phyloP scores from a whole-genome alignment of 2,113 vertebrate species.

The Lucifuga dentata region DNA sequence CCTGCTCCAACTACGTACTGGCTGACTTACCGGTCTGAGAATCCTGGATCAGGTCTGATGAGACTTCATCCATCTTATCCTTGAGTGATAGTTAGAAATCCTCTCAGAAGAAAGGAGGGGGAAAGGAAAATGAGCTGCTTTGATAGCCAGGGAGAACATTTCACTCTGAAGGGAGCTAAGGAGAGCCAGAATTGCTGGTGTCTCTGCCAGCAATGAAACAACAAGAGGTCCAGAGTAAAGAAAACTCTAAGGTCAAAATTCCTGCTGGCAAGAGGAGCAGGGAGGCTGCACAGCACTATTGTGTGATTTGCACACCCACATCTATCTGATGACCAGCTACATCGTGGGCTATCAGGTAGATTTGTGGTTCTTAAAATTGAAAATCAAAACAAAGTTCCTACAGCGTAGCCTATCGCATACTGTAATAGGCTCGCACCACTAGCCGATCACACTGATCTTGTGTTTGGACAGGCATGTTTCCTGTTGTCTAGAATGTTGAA shows the following conservation, averaged over 20 bases:
- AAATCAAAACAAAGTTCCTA: conserved; percentile 28
- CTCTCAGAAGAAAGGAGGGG: conserved; percentile 6
- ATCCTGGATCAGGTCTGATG: conserved; percentile 13
- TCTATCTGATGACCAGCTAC: conserved; percentile 14
- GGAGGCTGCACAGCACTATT: conserved; percentile 13
- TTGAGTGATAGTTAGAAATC: conserved; percentile 27
- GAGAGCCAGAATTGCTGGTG: not conserved
- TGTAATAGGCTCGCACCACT: not conserved
- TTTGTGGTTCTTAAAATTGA: conserved; percentile 33
- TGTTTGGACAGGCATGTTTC: too few relatives aligned
- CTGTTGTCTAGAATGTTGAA: too few relatives aligned
- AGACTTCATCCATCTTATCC: conserved; percentile 13
- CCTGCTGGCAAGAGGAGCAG: conserved; percentile 35
- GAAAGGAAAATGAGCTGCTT: conserved; percentile 46
- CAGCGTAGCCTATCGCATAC: not conserved
- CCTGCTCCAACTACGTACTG: conserved; percentile 12
- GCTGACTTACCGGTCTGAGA: conserved; percentile 3
- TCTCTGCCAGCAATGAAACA: conserved; percentile 18
- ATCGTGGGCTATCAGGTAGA: not conserved
- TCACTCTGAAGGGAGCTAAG: conserved; percentile 2
- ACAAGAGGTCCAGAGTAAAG: conserved; percentile 29
- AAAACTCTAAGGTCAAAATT: conserved; percentile 44
- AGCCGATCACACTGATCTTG: not conserved
- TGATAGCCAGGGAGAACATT: conserved; percentile 23
- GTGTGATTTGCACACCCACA: not conserved